A percentile compares a stretch with the other conserved stretches of the same genome.
These are phyloP conservation scores for Bradysia coprophila DNA, from an alignment of 1,140 invertebrate genomes.

Conservation along the genomic window DNA sequence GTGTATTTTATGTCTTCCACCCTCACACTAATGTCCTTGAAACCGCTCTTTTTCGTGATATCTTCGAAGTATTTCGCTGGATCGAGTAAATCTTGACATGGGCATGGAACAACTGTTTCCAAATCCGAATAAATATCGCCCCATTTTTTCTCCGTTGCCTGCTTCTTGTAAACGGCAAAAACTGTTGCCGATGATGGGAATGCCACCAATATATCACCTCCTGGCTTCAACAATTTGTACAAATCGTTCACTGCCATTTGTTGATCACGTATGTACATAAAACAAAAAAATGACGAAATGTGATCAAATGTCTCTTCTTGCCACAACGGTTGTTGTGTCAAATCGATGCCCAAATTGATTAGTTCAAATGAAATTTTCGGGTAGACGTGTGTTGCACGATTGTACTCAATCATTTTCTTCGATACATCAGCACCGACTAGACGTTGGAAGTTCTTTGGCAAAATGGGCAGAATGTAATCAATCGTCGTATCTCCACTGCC, in stretches of 20 bases:
- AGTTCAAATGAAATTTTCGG: neutral
- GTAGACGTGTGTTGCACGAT: constrained; percentile 11
- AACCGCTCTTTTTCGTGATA: too few relatives aligned
- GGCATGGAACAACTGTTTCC: too few relatives aligned
- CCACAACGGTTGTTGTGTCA: neutral
- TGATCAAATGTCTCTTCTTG: neutral
- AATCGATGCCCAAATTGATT: neutral
- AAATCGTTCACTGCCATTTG: neutral
- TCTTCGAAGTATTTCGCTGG: too few relatives aligned
- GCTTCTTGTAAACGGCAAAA: neutral
- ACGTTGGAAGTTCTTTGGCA: constrained; percentile 30
- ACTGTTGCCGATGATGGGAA: neutral
- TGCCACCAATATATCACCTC: neutral
- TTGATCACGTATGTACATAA: neutral
- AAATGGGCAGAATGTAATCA: constrained; percentile 38
- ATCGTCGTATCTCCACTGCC: constrained; percentile 56
- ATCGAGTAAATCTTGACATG: too few relatives aligned
- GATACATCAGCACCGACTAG: constrained; percentile 48
- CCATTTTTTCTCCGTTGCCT: neutral
- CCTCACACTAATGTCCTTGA: too few relatives aligned
- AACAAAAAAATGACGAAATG: neutral
- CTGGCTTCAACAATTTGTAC: neutral
- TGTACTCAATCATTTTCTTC: constrained; percentile 46
- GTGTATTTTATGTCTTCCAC: too few relatives aligned
- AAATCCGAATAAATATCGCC: too few relatives aligned